A percentile compares a stretch with the other conserved stretches of the same genome.
Evolutionary conservation across 1,140 invertebrate genomes (phyloP).

Genomic region (Anagrus nilaparvatae): DNA sequence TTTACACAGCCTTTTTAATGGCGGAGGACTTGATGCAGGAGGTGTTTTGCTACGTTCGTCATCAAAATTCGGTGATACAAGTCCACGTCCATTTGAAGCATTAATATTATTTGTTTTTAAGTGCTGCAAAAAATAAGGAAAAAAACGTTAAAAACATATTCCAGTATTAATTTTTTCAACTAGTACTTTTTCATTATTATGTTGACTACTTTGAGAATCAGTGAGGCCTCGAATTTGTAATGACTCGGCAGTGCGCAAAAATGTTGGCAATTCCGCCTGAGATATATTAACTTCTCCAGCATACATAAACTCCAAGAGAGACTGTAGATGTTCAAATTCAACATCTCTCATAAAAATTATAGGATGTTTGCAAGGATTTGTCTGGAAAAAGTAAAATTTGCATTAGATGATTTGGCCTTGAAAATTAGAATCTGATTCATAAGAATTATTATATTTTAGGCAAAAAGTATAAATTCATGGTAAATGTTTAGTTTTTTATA

Average conservation of each 20-base stretch:
- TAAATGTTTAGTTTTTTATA: slow-evolving; percentile 14
- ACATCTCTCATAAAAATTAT: slow-evolving; percentile 79
- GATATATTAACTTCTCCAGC: slow-evolving; percentile 84
- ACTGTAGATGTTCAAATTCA: slow-evolving; percentile 61
- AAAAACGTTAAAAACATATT: slow-evolving; percentile 17
- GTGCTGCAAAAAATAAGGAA: slow-evolving; percentile 32
- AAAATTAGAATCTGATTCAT: too few species aligned
- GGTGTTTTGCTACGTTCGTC: slow-evolving; percentile 40
- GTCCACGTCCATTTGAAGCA: slow-evolving; percentile 37
- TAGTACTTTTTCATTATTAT: slow-evolving; percentile 41
- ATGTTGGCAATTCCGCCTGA: slow-evolving; percentile 75
- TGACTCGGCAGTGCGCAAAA: slow-evolving; percentile 78
- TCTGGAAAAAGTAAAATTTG: slow-evolving; percentile 47
- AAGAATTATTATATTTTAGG: too few species aligned
- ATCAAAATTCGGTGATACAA: slow-evolving; percentile 40
- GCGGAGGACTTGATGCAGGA: slow-evolving; percentile 39
- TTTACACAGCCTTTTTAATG: slow-evolving; percentile 43
- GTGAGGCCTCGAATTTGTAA: slow-evolving; percentile 81
- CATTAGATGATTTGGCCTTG: background rate
- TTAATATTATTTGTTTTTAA: slow-evolving; percentile 39
- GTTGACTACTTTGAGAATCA: slow-evolving; percentile 44
- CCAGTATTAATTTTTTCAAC: slow-evolving; percentile 13
- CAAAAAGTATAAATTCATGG: too few species aligned
- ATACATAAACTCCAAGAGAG: slow-evolving; percentile 76
- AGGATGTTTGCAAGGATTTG: slow-evolving; percentile 76